Base-by-base conservation (phyloP, 1,140 invertebrate genomes). In the Heliconius hewitsoni region DNA sequence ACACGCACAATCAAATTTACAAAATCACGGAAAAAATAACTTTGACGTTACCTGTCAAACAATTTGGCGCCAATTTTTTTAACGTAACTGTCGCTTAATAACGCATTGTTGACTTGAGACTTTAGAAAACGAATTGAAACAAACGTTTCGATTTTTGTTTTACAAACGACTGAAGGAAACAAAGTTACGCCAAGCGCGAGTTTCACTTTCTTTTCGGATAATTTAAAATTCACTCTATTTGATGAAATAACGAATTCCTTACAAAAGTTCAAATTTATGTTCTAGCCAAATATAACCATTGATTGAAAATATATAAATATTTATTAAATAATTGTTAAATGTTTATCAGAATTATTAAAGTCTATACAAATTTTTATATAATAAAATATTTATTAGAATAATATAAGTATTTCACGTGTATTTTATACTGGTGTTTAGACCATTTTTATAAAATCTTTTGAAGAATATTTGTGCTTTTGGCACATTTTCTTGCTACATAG, bases 321-420 rank as follows among this genome's bases (percentile, higher is more conserved):
- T 66, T 66, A 66, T 30, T 66, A 30, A 66, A 66, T 66, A 66
- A 30, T 66, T 66, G 16, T 30, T 66, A 16, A 66, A 66, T 66
- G 27, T 66, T 66, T 66, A 66, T 30, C 60, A 66, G 23, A 66
- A 66, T 66, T 66, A 30, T 66, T 66, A 66, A 66, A 66, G 23
- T 66, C 9, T 66, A 30, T 66, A 66, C 23, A 27, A 66, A 6
- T 66, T 66, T 27, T 66, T 18, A 66, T 66, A 66, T 66, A 27
- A 5, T 66, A 66, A 66, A 27, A 66, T 66, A 66, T 66, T 66
- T 66, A 66, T 27, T 27, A 66, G 60, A 66, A 27, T 30, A 30
- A 27, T 57, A n/a, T 66, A 11, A 66, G 13, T 66, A 66, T 66
- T 66, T 66, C 60, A 66, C 60, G 60, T 66, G 23, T 66, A 66